Conservation (phyloP, 1,140 invertebrate species). For the Rhyzopertha dominica region DNA sequence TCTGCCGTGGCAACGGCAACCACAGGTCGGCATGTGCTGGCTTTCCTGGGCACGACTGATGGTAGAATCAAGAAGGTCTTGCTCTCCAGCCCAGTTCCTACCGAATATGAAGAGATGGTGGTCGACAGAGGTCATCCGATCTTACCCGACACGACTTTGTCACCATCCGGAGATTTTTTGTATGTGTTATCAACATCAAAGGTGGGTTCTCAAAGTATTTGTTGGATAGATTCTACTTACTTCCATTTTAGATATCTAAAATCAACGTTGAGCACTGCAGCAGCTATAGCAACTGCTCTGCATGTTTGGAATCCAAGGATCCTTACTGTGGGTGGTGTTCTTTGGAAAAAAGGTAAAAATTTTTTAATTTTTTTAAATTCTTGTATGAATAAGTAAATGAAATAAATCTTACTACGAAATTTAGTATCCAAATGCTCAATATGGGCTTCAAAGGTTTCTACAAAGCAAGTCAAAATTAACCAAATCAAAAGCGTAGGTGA, state of each 20-base stretch:
- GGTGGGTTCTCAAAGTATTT: slow-evolving; percentile 43
- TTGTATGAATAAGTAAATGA: no score
- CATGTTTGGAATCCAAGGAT: slow-evolving; percentile 87
- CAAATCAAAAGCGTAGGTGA: no score
- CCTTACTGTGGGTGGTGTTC: slow-evolving; percentile 99
- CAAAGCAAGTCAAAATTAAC: no score
- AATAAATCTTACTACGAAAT: no score
- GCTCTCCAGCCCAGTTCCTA: slow-evolving; percentile 57
- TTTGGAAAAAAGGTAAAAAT: slow-evolving; percentile 83
- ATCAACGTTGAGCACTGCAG: slow-evolving; percentile 89
- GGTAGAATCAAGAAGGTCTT: slow-evolving; percentile 78
- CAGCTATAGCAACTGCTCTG: slow-evolving; percentile 81
- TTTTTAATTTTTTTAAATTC: no score
- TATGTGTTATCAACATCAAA: slow-evolving; percentile 68
- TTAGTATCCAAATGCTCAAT: no score
- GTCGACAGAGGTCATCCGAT: slow-evolving; percentile 70
- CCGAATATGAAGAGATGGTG: slow-evolving; percentile 71
- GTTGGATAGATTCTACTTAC: slow-evolving; percentile 6
- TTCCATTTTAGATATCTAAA: slow-evolving; percentile 69
- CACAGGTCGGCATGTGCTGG: slow-evolving; percentile 84
- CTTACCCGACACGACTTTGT: slow-evolving; percentile 76
- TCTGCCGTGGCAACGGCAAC: slow-evolving; percentile 78
- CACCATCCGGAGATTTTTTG: slow-evolving; percentile 67
- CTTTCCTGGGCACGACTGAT: slow-evolving; percentile 79
- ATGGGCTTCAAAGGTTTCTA: no score